These are phyloP conservation scores for Lamellibrachia luymesi DNA, from an alignment of 1,140 invertebrate genomes.

Conservation along the genomic window DNA sequence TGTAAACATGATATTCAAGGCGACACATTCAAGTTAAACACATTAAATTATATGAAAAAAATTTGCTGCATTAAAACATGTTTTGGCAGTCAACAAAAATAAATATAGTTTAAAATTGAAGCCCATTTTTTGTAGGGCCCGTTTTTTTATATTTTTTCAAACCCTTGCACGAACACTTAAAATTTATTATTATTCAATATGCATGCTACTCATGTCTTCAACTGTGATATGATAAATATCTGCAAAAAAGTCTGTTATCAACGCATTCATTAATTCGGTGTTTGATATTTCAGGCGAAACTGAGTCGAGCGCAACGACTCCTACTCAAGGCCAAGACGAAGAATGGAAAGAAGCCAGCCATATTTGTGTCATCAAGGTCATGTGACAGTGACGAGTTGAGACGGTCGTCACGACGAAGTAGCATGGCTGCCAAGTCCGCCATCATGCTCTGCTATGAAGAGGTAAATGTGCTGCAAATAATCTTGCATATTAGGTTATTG, in stretches of 20 bases:
- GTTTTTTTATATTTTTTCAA: too few relatives aligned
- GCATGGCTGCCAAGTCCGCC: neutral
- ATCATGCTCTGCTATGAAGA: neutral
- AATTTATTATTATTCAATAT: neutral
- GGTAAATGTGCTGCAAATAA: neutral
- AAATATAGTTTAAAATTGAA: too few relatives aligned
- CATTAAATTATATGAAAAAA: too few relatives aligned
- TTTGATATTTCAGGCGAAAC: neutral
- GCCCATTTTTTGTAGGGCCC: too few relatives aligned
- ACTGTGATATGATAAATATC: neutral
- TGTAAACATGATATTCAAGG: too few relatives aligned
- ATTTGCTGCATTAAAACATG: too few relatives aligned
- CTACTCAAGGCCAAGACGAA: neutral
- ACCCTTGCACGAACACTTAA: too few relatives aligned
- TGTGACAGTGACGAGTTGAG: neutral
- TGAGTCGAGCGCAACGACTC: neutral
- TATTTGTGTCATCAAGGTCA: neutral
- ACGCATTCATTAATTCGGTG: neutral
- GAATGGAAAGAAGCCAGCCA: neutral
- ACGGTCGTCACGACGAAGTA: neutral
- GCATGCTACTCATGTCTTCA: neutral
- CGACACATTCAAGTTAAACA: too few relatives aligned
- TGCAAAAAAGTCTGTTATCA: neutral
- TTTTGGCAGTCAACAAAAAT: too few relatives aligned
- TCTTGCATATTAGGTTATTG: neutral